Evolutionary conservation across 1,140 invertebrate genomes (phyloP), one percentile per base, ranked within the genome.

Genomic region (Cyphomyrmex costatus): DNA sequence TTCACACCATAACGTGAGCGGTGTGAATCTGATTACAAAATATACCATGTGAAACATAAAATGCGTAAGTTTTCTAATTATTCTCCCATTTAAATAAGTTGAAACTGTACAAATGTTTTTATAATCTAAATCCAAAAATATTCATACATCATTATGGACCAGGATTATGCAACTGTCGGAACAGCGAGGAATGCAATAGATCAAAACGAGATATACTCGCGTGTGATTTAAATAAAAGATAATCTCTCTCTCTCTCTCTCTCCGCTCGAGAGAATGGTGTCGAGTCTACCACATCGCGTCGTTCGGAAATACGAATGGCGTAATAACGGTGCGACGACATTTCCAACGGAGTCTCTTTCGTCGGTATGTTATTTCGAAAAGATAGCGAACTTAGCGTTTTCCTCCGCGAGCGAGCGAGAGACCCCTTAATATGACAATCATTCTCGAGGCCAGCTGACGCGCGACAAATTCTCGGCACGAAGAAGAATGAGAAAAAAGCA

Each of bases 361-460:
- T 46, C 68, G 63, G 36, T 27, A 27, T 73, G 36, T 74, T 74
- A 83, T 83, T 73, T 74, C 36, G 58, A 83, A 83, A 73, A 74
- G 56, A 83, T 21, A 53, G 68, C 79, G 14, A 83, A 74, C 68
- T 83, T 71, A 24, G 79, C 68, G 36, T 56, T 83, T 90, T 77
- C 61, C 56, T n/a, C n/a, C n/a, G n/a, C n/a, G n/a, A n/a, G n/a
- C 73, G 27, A 73, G 42, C 56, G 42, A 33, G 68, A 71, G 36
- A 61, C 36, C 70, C 68, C 68, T 74, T 83, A 74, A 83, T 83
- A 83, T 83, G 79, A 83, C 79, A 83, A 83, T 83, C 79, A 56
- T 83, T 83, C 79, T 61, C 36, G 68, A n/a, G 79, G 66, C 36
- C 79, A 83, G 79, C 79, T 83, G 79, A 83, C 79, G 79, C 79